These are phyloP conservation scores for mouse (Mus musculus) DNA, from an alignment of 2,113 vertebrate species.

Conservation along the genomic window GRCm39 chr7:46745501-46746000, in stretches of 20 bases:
- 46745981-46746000: background rate
- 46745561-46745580: background rate
- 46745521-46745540: fast-evolving
- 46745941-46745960: background rate
- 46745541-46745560: background rate
- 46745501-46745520: too few relatives aligned
- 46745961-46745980: background rate
- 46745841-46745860: background rate
- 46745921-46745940: background rate
- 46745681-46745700: background rate
- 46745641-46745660: too few relatives aligned
- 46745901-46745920: background rate
- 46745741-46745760: background rate
- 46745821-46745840: background rate
- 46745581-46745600: background rate
- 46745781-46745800: background rate
- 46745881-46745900: background rate
- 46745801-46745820: background rate
- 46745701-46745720: background rate
- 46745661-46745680: background rate
- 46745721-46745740: background rate
- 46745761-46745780: background rate
- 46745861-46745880: background rate
- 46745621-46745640: background rate
- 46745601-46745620: background rate